Percentiles rank a stretch among this genome's conserved stretches.
phyloP scores from a whole-genome alignment of 2,113 vertebrate genomes.

The Desmodus rotundus region DNA sequence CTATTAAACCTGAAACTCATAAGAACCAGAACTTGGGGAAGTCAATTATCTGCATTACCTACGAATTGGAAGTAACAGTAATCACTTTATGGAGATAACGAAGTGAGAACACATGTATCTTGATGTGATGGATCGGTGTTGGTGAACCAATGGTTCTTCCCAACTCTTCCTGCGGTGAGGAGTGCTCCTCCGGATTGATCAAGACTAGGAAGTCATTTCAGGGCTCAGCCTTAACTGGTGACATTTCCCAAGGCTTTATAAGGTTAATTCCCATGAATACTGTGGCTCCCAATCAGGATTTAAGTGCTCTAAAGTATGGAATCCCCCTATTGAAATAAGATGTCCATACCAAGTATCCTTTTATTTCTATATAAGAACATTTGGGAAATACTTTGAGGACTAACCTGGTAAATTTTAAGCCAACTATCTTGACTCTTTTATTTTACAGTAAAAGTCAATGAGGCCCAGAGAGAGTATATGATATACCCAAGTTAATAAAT shows the following conservation, averaged over 20 bases:
- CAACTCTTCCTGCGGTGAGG: neutral
- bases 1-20: constrained; percentile 39
- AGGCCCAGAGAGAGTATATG: neutral
- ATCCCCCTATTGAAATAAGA: neutral
- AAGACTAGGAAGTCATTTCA: neutral
- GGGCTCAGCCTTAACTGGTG: neutral
- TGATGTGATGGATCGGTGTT: neutral
- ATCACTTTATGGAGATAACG: neutral
- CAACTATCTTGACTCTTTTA: neutral
- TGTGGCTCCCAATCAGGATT: neutral
- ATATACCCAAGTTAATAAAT: neutral
- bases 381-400: neutral
- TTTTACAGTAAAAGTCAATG: neutral
- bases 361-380: neutral
- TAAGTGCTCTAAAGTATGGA: neutral
- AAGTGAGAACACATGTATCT: neutral
- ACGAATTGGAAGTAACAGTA: neutral
- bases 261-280: neutral
- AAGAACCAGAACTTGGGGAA: neutral
- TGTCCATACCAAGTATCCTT: neutral
- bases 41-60: neutral
- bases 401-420: neutral
- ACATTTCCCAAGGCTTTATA: neutral
- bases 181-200: neutral
- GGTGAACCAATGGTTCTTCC: neutral